Percentiles rank a stretch among this genome's conserved stretches.
Conservation (phyloP, 2,888 invertebrate species). For the Chloromyia formosa region DNA sequence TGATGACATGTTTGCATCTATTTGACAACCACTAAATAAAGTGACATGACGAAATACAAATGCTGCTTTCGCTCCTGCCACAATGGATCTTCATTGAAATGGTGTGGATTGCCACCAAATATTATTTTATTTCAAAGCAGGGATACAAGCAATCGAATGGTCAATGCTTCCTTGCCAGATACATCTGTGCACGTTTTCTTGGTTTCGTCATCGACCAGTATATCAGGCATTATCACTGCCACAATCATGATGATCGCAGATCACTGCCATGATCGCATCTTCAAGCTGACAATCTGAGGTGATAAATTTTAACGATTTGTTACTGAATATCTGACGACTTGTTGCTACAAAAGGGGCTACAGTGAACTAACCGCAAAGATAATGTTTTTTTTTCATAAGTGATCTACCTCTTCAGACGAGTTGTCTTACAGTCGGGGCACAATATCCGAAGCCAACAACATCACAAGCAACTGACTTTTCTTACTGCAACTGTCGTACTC, state of each 20-base stretch:
- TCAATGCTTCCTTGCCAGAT: background rate
- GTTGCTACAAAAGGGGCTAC: slow-evolving; percentile 42
- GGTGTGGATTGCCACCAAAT: slow-evolving; percentile 24
- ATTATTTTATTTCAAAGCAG: slow-evolving; percentile 10
- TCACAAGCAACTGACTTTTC: background rate
- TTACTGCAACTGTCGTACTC: background rate
- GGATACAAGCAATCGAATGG: background rate
- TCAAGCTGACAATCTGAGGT: slow-evolving; percentile 37
- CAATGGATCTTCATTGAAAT: slow-evolving; percentile 1
- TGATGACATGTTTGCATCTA: slow-evolving; percentile 4
- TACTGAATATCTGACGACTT: slow-evolving; percentile 36
- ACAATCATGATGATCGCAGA: slow-evolving; percentile 13
- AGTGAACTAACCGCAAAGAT: slow-evolving; percentile 32
- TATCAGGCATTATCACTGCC: slow-evolving; percentile 22
- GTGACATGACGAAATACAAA: slow-evolving; percentile 17
- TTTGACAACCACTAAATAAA: background rate
- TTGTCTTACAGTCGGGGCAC: background rate
- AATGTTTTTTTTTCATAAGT: slow-evolving; percentile 3
- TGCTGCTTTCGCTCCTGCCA: background rate
- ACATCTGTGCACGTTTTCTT: slow-evolving; percentile 4
- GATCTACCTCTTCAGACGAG: slow-evolving; percentile 3
- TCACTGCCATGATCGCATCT: slow-evolving; percentile 21
- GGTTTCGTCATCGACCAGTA: background rate
- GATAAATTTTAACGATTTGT: slow-evolving; percentile 44
- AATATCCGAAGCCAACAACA: background rate